Evolutionary conservation across 2,113 vertebrate species (phyloP).

Genomic region (Axis porcinus): DNA sequence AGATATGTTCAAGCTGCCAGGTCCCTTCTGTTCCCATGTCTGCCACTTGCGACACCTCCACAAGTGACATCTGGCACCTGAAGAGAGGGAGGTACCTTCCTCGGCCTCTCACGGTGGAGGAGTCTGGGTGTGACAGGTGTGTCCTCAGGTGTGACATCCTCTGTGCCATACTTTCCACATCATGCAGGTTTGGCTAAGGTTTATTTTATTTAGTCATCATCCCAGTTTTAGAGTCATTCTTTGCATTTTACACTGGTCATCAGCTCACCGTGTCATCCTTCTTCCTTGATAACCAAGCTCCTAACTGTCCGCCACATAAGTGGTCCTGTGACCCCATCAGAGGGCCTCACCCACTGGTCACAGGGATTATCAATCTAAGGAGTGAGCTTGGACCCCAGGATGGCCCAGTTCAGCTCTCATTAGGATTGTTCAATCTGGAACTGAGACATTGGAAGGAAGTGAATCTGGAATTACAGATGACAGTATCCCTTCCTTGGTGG

Average conservation of each 20-base stretch:
- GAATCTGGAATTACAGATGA: background rate
- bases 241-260: background rate
- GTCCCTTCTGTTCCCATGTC: background rate
- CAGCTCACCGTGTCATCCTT: background rate
- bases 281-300: background rate
- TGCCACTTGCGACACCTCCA: background rate
- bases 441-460: background rate
- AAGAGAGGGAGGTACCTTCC: background rate
- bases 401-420: background rate
- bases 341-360: background rate
- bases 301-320: background rate
- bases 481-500: background rate
- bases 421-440: background rate
- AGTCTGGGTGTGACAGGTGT: background rate
- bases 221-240: background rate
- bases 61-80: background rate
- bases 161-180: background rate
- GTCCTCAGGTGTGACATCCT: background rate
- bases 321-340: background rate
- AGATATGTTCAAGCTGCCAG: background rate
- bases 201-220: background rate
- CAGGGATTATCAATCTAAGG: background rate
- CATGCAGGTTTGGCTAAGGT: background rate
- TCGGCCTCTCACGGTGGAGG: background rate
- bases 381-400: background rate